Evolutionary conservation across 2,888 invertebrate genomes (phyloP).

Genomic region (Cheilosia vulpina): DNA sequence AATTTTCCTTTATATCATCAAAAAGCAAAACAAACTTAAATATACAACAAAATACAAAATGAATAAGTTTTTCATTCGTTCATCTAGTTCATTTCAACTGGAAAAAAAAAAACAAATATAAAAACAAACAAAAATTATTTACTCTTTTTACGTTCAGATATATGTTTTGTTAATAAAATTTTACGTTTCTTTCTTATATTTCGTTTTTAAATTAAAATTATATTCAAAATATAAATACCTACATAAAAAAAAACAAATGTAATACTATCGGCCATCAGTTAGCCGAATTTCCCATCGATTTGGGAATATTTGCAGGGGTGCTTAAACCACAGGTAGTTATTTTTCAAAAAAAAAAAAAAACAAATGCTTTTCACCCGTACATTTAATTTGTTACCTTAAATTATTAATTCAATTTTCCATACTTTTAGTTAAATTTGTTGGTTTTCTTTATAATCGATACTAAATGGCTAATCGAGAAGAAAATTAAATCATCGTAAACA

Average conservation of each 20-base stretch:
- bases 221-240: conserved; percentile 33
- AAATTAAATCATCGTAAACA: conserved; percentile 35
- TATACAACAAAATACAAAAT: conserved; percentile 11
- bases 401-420: conserved; percentile 30
- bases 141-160: conserved; percentile 20
- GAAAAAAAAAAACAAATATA: conserved; percentile 11
- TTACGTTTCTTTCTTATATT: conserved; percentile 68
- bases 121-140: conserved; percentile 9
- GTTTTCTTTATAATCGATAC: conserved; percentile 34
- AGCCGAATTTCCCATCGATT: conserved; percentile 90
- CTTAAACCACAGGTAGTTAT: conserved; percentile 86
- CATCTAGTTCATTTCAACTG: conserved; percentile 35
- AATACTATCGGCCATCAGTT: conserved; percentile 83
- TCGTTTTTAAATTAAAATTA: conserved; percentile 51
- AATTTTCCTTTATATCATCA: conserved; percentile 24
- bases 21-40: conserved; percentile 58
- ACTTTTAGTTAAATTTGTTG: conserved; percentile 19
- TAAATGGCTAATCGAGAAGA: conserved; percentile 57
- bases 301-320: conserved; percentile 91
- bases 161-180: conserved; percentile 66
- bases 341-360: conserved; percentile 66
- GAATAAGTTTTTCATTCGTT: conserved; percentile 1
- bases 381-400: conserved; percentile 48
- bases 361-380: conserved; percentile 51
- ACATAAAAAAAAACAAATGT: conserved; percentile 35